Conservation (phyloP, 2,797 vertebrate species). For the Euthynnus affinis region DNA sequence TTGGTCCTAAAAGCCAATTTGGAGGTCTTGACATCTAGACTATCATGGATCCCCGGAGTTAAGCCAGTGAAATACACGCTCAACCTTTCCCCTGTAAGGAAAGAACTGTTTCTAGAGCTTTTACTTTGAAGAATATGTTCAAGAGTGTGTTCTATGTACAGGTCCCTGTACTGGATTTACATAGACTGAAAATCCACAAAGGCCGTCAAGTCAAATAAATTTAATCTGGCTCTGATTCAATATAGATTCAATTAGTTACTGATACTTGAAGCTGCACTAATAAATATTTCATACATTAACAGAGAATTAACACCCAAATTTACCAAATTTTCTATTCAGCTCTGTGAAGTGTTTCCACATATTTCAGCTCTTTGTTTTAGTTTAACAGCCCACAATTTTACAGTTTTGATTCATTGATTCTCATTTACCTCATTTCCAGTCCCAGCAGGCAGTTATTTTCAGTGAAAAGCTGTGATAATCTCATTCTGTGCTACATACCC, state of each 20-base stretch:
- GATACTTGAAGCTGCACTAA: background rate
- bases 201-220: background rate
- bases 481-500: too few relatives aligned
- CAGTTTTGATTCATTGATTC: too few relatives aligned
- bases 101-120: constrained; percentile 2
- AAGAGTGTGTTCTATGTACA: background rate
- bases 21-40: constrained; percentile 66
- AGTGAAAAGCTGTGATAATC: too few relatives aligned
- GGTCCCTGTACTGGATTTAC: background rate
- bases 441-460: too few relatives aligned
- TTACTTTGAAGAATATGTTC: constrained; percentile 2
- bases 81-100: constrained; percentile 18
- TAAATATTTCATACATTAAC: background rate
- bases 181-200: background rate
- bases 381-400: too few relatives aligned
- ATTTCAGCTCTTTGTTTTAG: too few relatives aligned
- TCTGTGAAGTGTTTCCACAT: too few relatives aligned
- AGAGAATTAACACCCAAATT: too few relatives aligned
- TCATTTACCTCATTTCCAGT: too few relatives aligned
- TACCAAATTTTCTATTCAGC: too few relatives aligned
- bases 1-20: constrained; percentile 74
- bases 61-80: constrained; percentile 52
- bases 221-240: background rate
- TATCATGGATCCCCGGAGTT: constrained; percentile 52
- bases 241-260: background rate